Base-by-base conservation (phyloP, 2,113 vertebrate species). In the Odobenus rosmarus region DNA sequence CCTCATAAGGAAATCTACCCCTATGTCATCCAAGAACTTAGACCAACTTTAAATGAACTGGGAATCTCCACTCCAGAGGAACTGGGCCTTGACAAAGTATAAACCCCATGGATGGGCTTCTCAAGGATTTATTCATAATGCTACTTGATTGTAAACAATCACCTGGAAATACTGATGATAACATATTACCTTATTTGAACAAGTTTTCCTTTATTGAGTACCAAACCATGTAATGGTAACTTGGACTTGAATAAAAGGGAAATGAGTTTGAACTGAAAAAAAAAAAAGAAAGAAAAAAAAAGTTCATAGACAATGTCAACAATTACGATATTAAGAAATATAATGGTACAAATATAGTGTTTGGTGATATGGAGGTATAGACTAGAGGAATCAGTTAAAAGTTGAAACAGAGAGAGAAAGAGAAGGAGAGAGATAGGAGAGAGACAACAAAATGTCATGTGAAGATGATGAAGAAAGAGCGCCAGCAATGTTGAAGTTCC, bases 51-150 rank as follows among this genome's bases (percentile, higher is more conserved):
- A 96, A 97, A 99, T 98, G 99, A 99, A 98, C 98, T 99, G 84
- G 99, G 99, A 97, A 99, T 99, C 98, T 99, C 99, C 86, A 99
- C 99, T 98, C 99, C 99, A 97, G 99, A 99, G 96, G 99, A 99
- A 90, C 98, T 99, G 80, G 99, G 99, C 93, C 99, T 99, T 85
- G 99, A 99, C 98, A 99, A 99, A 98, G 97, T 98, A 64, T 99
- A 99, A 99, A 97, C 7, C 24, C 53, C n/a, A 49, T 5, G 1
- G 98, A 97, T 97, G 98, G 88, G 14, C 98, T 98, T 97, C 95
- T 90, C 0, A 33, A 97, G 95, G 0, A 3, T 98, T 98, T 81
- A 96, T 81, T 97, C 94, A n/a, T 86, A 69, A 93, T 97, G 97
- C 97, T 97, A 93, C 98, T 97, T 97, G 98, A 98, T 97, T 98